Base-by-base conservation (phyloP, 2,888 invertebrate genomes). In the Augochlorella aurata region DNA sequence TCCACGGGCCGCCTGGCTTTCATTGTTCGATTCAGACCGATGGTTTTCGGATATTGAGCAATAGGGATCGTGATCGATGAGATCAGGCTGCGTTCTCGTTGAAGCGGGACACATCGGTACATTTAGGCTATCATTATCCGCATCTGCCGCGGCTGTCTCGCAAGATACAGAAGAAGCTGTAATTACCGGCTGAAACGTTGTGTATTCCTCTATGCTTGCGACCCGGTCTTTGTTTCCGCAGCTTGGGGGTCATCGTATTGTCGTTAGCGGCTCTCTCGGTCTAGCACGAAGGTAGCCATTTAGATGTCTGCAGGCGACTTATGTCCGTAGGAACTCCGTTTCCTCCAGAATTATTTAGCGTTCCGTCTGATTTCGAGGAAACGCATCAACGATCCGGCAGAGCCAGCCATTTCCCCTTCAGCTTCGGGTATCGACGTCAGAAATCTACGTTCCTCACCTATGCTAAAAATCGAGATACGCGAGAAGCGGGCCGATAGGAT, bases 51-150 rank as follows among this genome's bases (percentile, higher is more conserved):
- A 58, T 54, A 72, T 78, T 79, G 76, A 74, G 75, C 78, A 78
- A 79, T 74, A 81, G 78, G 85, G 84, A 86, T 87, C 82, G 77
- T 76, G 88, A 90, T 88, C 80, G 76, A 83, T 85, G 89, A 86
- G 89, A 88, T 85, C 86, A 81, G 76, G 84, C 81, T 69, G 85
- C 84, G 80, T 87, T 81, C 79, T 75, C 76, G 72, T 75, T 80
- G 86, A 84, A 88, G 79, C 87, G 86, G 90, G 91, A 91, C 90
- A 92, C 89, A 90, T 90, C 87, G 90, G 86, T 88, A 85, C 88
- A 89, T 90, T 90, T 85, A 88, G 89, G 87, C 91, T 92, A 92
- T 92, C 90, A 92, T 92, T 92, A 91, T 90, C 91, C 89, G 86
- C 93, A 92, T 92, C 92, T 92, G 92, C 91, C 90, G 86, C 81